Evolutionary conservation across 2,888 invertebrate genomes (phyloP).

Genomic region (Leucophenga maculata): DNA sequence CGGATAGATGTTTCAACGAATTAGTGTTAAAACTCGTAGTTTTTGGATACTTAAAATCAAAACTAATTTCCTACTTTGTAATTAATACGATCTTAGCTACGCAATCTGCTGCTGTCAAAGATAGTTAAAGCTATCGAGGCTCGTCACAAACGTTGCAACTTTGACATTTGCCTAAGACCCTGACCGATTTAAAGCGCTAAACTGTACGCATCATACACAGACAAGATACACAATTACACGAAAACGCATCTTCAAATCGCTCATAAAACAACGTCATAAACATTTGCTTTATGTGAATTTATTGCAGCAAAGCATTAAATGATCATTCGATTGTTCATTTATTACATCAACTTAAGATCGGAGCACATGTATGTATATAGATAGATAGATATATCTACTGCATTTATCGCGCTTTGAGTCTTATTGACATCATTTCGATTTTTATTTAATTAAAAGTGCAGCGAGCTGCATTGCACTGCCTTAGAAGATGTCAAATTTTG

Average conservation of each 20-base stretch:
- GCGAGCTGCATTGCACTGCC: neutral
- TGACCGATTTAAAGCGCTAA: conserved; percentile 56
- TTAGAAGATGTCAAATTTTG: neutral
- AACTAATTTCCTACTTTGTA: too few species aligned
- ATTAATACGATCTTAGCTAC: too few species aligned
- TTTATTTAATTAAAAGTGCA: conserved; percentile 19
- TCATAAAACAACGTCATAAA: neutral
- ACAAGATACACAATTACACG: neutral
- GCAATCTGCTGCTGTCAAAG: too few species aligned
- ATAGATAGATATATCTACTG: neutral
- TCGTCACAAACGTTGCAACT: conserved; percentile 12
- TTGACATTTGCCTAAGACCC: conserved; percentile 60
- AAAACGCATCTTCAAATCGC: neutral
- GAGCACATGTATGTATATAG: neutral
- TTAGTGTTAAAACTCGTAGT: too few species aligned
- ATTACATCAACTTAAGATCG: neutral
- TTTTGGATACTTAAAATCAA: too few species aligned
- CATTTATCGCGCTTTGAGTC: neutral
- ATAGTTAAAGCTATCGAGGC: too few species aligned
- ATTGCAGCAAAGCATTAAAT: neutral
- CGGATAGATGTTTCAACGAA: too few species aligned
- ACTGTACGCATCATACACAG: neutral
- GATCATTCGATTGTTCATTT: neutral
- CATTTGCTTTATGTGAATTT: conserved; percentile 8
- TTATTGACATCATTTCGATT: conserved; percentile 21